A percentile compares a stretch with the other conserved stretches of the same genome.
Evolutionary conservation across 2,888 invertebrate species (phyloP).

Genomic region (Melolontha melolontha): DNA sequence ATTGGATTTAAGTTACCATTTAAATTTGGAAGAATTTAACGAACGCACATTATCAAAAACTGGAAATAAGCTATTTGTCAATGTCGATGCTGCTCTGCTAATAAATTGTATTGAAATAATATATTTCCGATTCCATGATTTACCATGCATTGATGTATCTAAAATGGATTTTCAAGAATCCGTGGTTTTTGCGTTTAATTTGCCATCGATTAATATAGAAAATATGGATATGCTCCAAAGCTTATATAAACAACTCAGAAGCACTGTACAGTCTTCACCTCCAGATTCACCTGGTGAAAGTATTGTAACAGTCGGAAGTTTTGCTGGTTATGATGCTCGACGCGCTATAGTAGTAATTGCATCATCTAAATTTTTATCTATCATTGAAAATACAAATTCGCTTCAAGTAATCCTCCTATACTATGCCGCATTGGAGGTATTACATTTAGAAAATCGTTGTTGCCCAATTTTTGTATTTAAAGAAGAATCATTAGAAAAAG

Average conservation of each 20-base stretch:
- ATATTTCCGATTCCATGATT: slow-evolving; percentile 28
- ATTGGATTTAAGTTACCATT: slow-evolving; percentile 22
- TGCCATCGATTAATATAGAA: not conserved
- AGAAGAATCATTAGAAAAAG: not conserved
- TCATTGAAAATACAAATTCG: not conserved
- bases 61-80: not conserved
- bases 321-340: slow-evolving; percentile 19
- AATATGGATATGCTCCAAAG: not conserved
- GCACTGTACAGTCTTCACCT: not conserved
- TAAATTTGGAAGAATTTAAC: slow-evolving; percentile 15
- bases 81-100: not conserved
- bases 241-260: not conserved
- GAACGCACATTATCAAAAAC: slow-evolving; percentile 1
- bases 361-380: slow-evolving; percentile 17
- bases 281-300: not conserved
- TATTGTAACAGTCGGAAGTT: not conserved
- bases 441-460: slow-evolving; percentile 33
- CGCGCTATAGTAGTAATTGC: slow-evolving; percentile 30
- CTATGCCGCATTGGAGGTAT: slow-evolving; percentile 35
- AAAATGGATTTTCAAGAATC: slow-evolving; percentile 30
- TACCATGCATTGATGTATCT: slow-evolving; percentile 37
- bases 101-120: slow-evolving; percentile 31
- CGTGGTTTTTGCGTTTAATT: slow-evolving; percentile 28
- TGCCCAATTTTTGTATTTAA: slow-evolving; percentile 28
- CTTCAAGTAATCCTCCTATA: slow-evolving; percentile 37